Evolutionary conservation across 92 coral and sea anemone genomes (phyloP).

Genomic region (Zoanthus sansibaricus): DNA sequence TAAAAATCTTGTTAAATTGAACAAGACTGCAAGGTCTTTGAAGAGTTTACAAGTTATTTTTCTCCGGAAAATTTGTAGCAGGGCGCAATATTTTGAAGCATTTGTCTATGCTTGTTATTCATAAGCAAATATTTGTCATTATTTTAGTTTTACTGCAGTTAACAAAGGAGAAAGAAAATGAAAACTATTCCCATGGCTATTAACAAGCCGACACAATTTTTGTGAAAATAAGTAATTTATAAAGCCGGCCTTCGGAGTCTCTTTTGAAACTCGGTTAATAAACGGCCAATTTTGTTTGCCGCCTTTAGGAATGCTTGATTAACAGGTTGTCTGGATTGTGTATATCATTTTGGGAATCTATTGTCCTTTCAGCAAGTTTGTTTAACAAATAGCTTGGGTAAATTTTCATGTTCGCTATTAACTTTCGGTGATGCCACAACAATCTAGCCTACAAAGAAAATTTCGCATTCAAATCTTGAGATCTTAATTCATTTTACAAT

Average conservation of each 20-base stretch:
- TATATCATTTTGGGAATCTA: background rate
- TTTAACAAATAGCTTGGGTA: slow-evolving; percentile 17
- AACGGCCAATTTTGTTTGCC: background rate
- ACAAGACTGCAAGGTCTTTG: no score
- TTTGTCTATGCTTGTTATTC: background rate
- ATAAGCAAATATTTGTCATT: background rate
- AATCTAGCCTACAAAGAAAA: background rate
- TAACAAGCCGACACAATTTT: background rate
- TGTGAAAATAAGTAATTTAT: background rate
- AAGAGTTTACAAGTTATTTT: background rate
- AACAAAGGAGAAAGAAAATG: background rate
- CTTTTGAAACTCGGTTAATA: background rate
- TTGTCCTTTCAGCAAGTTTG: slow-evolving; percentile 41
- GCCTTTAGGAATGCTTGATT: background rate
- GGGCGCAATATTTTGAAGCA: background rate
- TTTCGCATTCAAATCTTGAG: background rate
- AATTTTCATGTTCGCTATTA: slow-evolving; percentile 12
- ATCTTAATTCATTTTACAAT: background rate
- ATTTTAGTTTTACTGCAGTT: background rate
- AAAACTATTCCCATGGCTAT: background rate
- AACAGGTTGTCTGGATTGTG: slow-evolving; percentile 20
- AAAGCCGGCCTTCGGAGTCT: background rate
- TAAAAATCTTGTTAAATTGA: no score
- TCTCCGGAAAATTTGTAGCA: background rate
- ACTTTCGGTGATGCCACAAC: background rate